These are phyloP conservation scores for Engraulis encrasicolus DNA, from an alignment of 2,113 vertebrate genomes.

Conservation along the genomic window DNA sequence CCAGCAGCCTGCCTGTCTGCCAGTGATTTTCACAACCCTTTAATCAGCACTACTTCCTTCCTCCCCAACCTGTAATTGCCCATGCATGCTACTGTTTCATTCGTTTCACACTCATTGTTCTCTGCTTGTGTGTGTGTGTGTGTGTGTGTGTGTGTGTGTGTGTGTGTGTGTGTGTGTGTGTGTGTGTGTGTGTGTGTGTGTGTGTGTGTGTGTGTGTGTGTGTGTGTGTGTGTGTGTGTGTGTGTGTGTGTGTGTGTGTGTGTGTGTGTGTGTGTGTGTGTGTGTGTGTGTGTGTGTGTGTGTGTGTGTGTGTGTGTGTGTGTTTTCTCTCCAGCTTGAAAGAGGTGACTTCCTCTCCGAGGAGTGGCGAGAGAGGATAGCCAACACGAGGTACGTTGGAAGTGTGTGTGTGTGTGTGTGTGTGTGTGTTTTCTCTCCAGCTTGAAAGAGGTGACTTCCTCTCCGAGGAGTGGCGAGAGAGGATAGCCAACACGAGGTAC, in stretches of 20 bases:
- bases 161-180: too few species aligned
- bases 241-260: too few species aligned
- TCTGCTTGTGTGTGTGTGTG: too few species aligned
- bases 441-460: slow-evolving; percentile 98
- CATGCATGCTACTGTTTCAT: neutral
- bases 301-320: slow-evolving; percentile 44
- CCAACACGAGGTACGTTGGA: slow-evolving; percentile 65
- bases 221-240: too few species aligned
- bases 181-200: too few species aligned
- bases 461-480: slow-evolving; percentile 97
- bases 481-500: slow-evolving; percentile 97
- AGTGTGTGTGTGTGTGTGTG: slow-evolving; percentile 33
- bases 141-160: too few species aligned
- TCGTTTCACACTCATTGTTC: neutral
- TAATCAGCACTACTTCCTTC: neutral
- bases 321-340: slow-evolving; percentile 83
- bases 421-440: slow-evolving; percentile 67
- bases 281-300: too few species aligned
- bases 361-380: slow-evolving; percentile 97
- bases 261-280: too few species aligned
- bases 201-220: too few species aligned
- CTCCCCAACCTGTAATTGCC: neutral
- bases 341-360: slow-evolving; percentile 98
- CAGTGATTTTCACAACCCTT: neutral
- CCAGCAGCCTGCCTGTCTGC: too few species aligned